phyloP scores from a whole-genome alignment of 2,113 vertebrate genomes.

The Astatotilapia flaviijosephi region DNA sequence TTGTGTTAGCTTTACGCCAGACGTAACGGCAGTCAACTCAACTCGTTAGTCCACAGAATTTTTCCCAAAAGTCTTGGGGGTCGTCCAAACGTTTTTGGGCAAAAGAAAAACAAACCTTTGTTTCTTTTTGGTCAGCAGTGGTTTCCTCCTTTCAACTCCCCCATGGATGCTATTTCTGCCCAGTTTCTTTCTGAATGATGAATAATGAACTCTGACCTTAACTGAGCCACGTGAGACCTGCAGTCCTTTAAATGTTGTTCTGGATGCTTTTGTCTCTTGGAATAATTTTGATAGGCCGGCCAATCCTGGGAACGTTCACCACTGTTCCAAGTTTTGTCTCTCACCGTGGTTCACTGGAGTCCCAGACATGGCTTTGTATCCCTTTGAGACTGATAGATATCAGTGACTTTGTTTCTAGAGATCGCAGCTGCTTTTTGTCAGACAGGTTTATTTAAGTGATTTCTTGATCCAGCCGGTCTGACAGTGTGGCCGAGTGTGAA shows the following conservation, averaged over 20 bases:
- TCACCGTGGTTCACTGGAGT: not conserved
- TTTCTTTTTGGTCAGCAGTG: not conserved
- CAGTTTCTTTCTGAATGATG: not conserved
- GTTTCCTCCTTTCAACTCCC: not conserved
- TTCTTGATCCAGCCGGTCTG: not conserved
- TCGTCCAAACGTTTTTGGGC: not conserved
- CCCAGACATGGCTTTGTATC: not conserved
- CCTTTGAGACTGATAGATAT: not conserved
- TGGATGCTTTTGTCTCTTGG: not conserved
- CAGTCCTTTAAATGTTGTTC: not conserved
- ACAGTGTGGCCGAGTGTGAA: not conserved
- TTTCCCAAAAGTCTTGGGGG: accelerated
- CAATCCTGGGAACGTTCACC: not conserved
- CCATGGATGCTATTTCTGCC: not conserved
- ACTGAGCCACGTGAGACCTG: not conserved
- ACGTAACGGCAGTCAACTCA: not conserved
- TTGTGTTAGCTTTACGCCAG: accelerated
- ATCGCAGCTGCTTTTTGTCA: not conserved
- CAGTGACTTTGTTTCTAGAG: not conserved
- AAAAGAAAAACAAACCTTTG: not conserved
- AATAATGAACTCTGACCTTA: not conserved
- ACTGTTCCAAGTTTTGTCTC: not conserved
- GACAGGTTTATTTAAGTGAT: not conserved
- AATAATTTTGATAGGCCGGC: accelerated
- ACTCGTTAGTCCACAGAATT: not conserved